A percentile compares a stretch with the other conserved stretches of the same genome.
phyloP scores from a whole-genome alignment of 2,797 vertebrate genomes.

The Tapirus indicus region DNA sequence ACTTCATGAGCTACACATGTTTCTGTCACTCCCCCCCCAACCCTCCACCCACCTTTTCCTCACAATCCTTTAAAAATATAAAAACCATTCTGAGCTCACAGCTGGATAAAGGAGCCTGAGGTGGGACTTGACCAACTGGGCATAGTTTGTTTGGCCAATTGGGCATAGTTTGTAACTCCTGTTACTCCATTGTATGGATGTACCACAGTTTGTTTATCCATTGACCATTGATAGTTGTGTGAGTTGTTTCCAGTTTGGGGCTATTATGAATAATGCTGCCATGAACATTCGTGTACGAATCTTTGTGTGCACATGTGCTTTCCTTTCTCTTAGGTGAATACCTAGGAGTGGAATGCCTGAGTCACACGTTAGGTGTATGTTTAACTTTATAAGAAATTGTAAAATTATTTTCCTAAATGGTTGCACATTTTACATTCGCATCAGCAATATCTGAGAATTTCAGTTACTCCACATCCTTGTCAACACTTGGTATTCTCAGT shows the following conservation, averaged over 20 bases:
- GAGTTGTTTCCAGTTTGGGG: neutral
- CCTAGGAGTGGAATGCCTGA: neutral
- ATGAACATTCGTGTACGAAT: neutral
- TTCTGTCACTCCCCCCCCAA: neutral
- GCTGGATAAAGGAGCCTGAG: neutral
- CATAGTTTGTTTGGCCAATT: no score
- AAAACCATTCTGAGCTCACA: neutral
- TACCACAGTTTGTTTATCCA: accelerated
- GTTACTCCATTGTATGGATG: accelerated
- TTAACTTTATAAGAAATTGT: neutral
- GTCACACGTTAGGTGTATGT: neutral
- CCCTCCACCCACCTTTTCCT: accelerated
- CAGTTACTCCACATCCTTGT: neutral
- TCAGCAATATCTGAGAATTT: neutral
- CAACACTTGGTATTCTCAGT: neutral
- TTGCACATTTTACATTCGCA: neutral
- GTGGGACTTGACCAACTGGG: neutral
- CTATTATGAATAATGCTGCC: neutral
- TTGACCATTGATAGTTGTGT: neutral
- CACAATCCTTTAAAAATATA: neutral
- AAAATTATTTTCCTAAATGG: neutral
- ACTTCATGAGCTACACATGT: neutral
- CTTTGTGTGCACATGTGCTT: neutral
- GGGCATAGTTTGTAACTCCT: no score
- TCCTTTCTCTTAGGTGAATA: neutral